phyloP scores from a whole-genome alignment of 2,797 vertebrate genomes.

The Oreonectes daqikongensis region DNA sequence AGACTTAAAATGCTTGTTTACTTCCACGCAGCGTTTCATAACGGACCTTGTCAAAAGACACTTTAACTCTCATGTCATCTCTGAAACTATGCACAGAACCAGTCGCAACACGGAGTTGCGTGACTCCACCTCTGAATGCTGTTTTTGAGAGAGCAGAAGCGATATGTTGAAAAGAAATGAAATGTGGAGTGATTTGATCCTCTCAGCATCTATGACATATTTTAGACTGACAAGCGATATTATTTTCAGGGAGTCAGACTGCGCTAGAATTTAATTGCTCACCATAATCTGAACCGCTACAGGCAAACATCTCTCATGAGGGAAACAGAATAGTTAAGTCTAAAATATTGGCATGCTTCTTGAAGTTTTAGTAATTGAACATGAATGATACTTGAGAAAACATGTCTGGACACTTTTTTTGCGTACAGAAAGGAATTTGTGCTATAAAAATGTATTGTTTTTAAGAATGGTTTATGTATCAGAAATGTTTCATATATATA shows the following conservation, averaged over 20 bases:
- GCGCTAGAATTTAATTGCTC: not conserved
- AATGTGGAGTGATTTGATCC: slow-evolving; percentile 68
- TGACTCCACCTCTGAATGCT: slow-evolving; percentile 64
- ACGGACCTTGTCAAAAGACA: slow-evolving; percentile 1
- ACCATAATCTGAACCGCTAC: not conserved
- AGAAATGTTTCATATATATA: not conserved
- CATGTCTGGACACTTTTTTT: not conserved
- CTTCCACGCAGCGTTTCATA: not conserved
- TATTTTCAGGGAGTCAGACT: slow-evolving; percentile 37
- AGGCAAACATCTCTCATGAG: not conserved
- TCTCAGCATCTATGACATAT: not conserved
- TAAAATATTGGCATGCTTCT: not conserved
- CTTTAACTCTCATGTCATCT: not conserved
- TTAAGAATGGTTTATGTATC: not conserved
- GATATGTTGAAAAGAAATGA: slow-evolving; percentile 63
- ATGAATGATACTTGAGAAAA: not conserved
- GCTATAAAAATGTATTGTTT: not conserved
- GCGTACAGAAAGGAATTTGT: not conserved
- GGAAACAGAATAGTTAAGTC: not conserved
- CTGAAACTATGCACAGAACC: slow-evolving; percentile 18
- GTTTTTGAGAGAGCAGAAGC: slow-evolving; percentile 57
- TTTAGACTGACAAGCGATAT: slow-evolving; percentile 7
- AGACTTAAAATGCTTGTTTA: slow-evolving; percentile 36
- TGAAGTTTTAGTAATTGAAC: not conserved
- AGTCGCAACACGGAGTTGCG: slow-evolving; percentile 46